A percentile compares a stretch with the other conserved stretches of the same genome.
Conservation (phyloP, 1,140 invertebrate genomes). For the Zaprionus ornatus region DNA sequence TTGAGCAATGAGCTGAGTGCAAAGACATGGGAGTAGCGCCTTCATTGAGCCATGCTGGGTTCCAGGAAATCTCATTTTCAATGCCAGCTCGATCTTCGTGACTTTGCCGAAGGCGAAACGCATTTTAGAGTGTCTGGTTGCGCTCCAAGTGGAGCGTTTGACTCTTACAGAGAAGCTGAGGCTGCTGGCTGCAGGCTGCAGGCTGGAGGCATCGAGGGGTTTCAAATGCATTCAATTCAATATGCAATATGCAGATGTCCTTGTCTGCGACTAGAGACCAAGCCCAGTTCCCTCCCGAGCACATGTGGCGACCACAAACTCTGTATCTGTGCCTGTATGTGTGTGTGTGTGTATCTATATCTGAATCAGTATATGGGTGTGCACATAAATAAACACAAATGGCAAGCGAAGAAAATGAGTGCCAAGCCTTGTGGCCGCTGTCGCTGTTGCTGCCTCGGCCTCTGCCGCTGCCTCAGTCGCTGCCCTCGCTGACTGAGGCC, state of each 20-base stretch:
- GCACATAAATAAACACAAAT: slow-evolving; percentile 51
- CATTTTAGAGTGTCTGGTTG: slow-evolving; percentile 24
- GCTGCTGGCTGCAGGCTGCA: not conserved
- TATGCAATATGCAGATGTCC: slow-evolving; percentile 17
- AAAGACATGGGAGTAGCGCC: slow-evolving; percentile 22
- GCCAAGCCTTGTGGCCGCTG: slow-evolving; percentile 55
- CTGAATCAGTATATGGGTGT: slow-evolving; percentile 24
- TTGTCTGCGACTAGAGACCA: slow-evolving; percentile 9
- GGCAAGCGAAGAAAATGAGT: slow-evolving; percentile 70
- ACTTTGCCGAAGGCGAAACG: slow-evolving; percentile 17
- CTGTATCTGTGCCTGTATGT: slow-evolving; percentile 8
- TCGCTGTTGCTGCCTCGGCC: not conserved
- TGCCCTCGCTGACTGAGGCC: slow-evolving; percentile 56
- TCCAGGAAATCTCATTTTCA: slow-evolving; percentile 58
- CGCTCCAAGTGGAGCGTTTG: slow-evolving; percentile 58
- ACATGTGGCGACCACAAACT: slow-evolving; percentile 19
- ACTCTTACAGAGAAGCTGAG: slow-evolving; percentile 6
- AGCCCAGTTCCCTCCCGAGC: not conserved
- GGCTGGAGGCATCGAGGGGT: not conserved
- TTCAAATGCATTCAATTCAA: slow-evolving; percentile 12
- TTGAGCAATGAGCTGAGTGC: not conserved
- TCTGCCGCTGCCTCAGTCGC: not conserved
- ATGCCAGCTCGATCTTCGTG: slow-evolving; percentile 21
- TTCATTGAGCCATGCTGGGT: slow-evolving; percentile 34
- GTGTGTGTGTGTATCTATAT: slow-evolving; percentile 12